Percentiles rank a stretch among this genome's conserved stretches.
Conservation (phyloP, 1,140 invertebrate genomes). For the Triops longicaudatus region DNA sequence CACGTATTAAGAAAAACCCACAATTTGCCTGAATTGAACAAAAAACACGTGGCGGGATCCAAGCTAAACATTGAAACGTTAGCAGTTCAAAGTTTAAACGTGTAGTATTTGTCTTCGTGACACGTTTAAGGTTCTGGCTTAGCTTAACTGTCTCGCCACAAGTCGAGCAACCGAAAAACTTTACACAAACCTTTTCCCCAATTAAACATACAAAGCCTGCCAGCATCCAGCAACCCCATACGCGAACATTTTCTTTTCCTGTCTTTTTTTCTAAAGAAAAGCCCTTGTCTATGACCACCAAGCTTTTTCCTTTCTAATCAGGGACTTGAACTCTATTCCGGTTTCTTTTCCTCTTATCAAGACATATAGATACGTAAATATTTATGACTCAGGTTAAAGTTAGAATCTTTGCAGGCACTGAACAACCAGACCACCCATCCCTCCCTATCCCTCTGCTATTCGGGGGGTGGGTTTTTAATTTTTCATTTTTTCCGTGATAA, state of each 20-base stretch:
- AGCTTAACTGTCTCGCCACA: not conserved
- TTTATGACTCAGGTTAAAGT: not conserved
- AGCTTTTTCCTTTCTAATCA: too few relatives aligned
- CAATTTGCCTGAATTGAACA: not conserved
- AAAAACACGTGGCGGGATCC: not conserved
- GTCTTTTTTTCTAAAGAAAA: not conserved
- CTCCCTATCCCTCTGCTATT: not conserved
- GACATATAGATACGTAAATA: constrained; percentile 15
- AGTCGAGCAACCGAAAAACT: not conserved
- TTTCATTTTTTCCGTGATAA: not conserved
- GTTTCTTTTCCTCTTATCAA: not conserved
- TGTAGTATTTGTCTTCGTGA: not conserved
- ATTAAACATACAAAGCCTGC: not conserved
- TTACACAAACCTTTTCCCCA: constrained; percentile 2
- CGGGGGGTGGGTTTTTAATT: too few relatives aligned
- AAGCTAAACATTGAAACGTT: not conserved
- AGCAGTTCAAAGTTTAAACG: not conserved
- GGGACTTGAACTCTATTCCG: too few relatives aligned
- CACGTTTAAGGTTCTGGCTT: constrained; percentile 7
- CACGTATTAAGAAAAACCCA: too few relatives aligned
- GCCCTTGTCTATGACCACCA: not conserved
- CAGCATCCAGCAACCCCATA: not conserved
- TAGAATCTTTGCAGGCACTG: not conserved
- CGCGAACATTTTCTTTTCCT: not conserved
- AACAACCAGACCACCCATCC: not conserved